A percentile compares a stretch with the other conserved stretches of the same genome.
Evolutionary conservation across 2,113 vertebrate genomes (phyloP).

Genomic region (Hippocampus barbouri): DNA sequence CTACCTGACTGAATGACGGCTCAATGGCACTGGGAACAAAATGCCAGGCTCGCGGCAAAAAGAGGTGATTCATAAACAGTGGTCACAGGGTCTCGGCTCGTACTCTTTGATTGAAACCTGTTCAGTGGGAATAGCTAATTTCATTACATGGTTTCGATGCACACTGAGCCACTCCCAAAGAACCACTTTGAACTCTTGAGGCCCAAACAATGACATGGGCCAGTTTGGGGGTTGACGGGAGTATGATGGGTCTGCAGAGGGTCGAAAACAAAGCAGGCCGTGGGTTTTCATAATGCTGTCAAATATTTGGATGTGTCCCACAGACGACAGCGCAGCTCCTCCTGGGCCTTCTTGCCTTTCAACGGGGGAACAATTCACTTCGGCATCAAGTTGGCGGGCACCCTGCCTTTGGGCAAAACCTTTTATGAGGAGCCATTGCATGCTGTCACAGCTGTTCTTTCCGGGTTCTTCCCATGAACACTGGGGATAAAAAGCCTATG

Average conservation of each 20-base stretch:
- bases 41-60: constrained; percentile 52
- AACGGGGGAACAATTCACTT: constrained; percentile 88
- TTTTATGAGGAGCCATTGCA: constrained; percentile 90
- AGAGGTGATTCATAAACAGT: constrained; percentile 64
- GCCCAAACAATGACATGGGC: constrained; percentile 88
- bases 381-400: constrained; percentile 89
- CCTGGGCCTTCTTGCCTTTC: constrained; percentile 82
- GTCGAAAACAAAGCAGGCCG: constrained; percentile 65
- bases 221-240: constrained; percentile 81
- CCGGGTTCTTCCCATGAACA: constrained; percentile 96
- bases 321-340: constrained; percentile 94
- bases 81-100: constrained; percentile 62
- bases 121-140: constrained; percentile 93
- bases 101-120: constrained; percentile 92
- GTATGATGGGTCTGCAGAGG: constrained; percentile 80
- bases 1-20: constrained; percentile 66
- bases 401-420: constrained; percentile 89
- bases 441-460: constrained; percentile 77
- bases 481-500: constrained; percentile 50
- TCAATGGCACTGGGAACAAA: constrained; percentile 38
- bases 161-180: constrained; percentile 87
- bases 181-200: constrained; percentile 87
- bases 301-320: constrained; percentile 99
- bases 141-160: constrained; percentile 89
- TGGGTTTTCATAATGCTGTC: constrained; percentile 96